Evolutionary conservation across 2,888 invertebrate species (phyloP).

Genomic region (Pammene aurita): DNA sequence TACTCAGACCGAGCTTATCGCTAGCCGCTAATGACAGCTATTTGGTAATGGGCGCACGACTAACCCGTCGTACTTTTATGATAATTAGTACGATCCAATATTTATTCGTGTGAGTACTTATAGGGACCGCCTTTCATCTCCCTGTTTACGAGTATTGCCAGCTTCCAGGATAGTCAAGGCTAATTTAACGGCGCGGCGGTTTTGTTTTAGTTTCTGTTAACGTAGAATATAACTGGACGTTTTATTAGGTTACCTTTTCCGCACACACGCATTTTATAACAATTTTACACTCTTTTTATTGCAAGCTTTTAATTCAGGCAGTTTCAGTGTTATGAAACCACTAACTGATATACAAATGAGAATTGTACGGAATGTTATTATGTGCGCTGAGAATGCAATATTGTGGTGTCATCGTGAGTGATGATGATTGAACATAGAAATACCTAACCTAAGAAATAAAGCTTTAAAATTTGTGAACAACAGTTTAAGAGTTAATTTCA

Average conservation of each 20-base stretch:
- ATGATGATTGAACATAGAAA: too few relatives aligned
- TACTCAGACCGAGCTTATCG: slow-evolving; percentile 62
- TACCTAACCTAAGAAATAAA: too few relatives aligned
- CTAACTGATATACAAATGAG: too few relatives aligned
- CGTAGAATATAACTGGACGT: slow-evolving; percentile 45
- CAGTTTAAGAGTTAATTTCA: too few relatives aligned
- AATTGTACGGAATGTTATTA: too few relatives aligned
- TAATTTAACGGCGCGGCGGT: slow-evolving; percentile 59
- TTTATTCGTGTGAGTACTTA: slow-evolving; percentile 71
- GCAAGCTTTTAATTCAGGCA: too few relatives aligned
- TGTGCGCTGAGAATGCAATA: too few relatives aligned
- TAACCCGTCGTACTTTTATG: slow-evolving; percentile 74
- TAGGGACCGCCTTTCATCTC: slow-evolving; percentile 72
- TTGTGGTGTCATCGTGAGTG: too few relatives aligned
- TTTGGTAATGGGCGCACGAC: slow-evolving; percentile 74
- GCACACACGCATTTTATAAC: background rate
- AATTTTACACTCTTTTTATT: background rate
- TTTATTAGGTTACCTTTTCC: background rate
- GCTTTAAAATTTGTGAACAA: too few relatives aligned
- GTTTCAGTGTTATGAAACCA: too few relatives aligned
- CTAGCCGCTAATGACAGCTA: slow-evolving; percentile 73
- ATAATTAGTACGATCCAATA: slow-evolving; percentile 78
- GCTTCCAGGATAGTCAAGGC: slow-evolving; percentile 62
- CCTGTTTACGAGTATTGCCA: slow-evolving; percentile 72
- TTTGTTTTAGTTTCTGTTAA: slow-evolving; percentile 52